Evolutionary conservation across 2,888 invertebrate species (phyloP).

Genomic region (Tenthredo livida): DNA sequence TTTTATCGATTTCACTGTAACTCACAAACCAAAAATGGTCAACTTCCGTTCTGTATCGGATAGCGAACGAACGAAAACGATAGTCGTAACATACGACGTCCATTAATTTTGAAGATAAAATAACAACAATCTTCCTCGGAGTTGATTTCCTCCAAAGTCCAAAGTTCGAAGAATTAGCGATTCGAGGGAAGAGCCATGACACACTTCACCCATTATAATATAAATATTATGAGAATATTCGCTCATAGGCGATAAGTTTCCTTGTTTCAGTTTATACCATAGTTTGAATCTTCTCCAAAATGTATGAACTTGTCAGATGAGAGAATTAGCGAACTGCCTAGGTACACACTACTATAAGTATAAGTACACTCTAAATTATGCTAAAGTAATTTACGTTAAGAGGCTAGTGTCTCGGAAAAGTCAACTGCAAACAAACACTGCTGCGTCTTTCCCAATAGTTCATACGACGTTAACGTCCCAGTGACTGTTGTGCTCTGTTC

Average conservation of each 20-base stretch:
- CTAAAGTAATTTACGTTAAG: slow-evolving; percentile 13
- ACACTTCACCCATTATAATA: background rate
- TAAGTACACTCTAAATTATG: slow-evolving; percentile 1
- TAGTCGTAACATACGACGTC: background rate
- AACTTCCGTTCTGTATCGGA: slow-evolving; percentile 1
- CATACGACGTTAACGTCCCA: background rate
- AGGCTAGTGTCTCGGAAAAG: slow-evolving; percentile 2
- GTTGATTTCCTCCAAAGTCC: background rate
- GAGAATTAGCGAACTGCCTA: background rate
- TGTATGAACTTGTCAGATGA: background rate
- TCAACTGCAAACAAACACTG: slow-evolving; percentile 16
- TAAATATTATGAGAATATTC: background rate
- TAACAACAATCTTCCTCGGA: background rate
- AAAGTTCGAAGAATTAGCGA: background rate
- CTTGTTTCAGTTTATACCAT: background rate
- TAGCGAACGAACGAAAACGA: background rate
- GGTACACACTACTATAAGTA: slow-evolving; percentile 13
- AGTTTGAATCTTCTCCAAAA: background rate
- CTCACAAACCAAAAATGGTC: background rate
- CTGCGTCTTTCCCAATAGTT: slow-evolving; percentile 36
- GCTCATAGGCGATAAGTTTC: background rate
- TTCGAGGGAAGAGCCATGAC: background rate
- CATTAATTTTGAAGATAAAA: background rate
- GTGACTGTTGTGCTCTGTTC: background rate
- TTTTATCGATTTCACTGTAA: background rate